Percentiles rank a stretch among this genome's conserved stretches.
phyloP scores from a whole-genome alignment of 2,797 vertebrate genomes.

The Acomys russatus region DNA sequence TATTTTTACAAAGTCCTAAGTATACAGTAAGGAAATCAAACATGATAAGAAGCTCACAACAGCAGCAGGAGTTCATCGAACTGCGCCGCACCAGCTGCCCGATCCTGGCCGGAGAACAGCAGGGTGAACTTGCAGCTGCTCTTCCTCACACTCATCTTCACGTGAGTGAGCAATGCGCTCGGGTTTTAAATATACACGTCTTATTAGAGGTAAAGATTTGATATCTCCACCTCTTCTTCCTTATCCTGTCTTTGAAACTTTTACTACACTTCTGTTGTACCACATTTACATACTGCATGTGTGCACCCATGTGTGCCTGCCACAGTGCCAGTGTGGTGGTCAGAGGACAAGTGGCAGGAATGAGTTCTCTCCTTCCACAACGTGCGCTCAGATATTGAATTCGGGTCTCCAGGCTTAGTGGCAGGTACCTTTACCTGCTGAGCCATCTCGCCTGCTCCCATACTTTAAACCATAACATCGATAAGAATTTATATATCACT shows the following conservation, averaged over 20 bases:
- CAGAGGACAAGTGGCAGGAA: not conserved
- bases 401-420: not conserved
- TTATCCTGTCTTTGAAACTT: not conserved
- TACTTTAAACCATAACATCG: too few relatives aligned
- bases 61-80: not conserved
- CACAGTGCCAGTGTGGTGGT: not conserved
- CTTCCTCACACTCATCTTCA: not conserved
- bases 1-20: not conserved
- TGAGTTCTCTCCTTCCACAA: not conserved
- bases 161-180: not conserved
- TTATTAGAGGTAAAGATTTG: slow-evolving; percentile 10
- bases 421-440: not conserved
- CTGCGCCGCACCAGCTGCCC: not conserved
- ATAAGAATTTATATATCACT: not conserved
- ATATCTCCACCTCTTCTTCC: not conserved
- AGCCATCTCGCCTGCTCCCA: not conserved
- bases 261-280: not conserved
- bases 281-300: not conserved
- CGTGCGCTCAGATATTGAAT: not conserved
- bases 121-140: not conserved
- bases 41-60: not conserved
- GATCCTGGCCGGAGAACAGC: not conserved
- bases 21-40: slow-evolving; percentile 3
- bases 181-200: not conserved
- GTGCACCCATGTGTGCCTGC: too few relatives aligned